phyloP scores from a whole-genome alignment of 2,797 vertebrate species.

The Acanthurus leucopareius region DNA sequence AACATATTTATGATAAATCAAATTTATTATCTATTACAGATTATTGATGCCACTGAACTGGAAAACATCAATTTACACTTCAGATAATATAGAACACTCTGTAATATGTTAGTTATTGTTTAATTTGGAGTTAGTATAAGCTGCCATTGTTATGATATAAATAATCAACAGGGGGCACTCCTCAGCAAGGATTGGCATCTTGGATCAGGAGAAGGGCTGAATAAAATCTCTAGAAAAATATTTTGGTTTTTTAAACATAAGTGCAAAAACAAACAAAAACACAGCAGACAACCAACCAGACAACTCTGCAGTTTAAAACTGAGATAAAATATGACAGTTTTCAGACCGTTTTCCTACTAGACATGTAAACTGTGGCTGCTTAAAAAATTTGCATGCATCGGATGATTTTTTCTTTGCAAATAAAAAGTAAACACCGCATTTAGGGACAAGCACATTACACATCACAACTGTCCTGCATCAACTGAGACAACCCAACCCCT shows the following conservation, averaged over 20 bases:
- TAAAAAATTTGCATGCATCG: too few relatives aligned
- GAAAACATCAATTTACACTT: not conserved
- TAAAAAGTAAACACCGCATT: too few relatives aligned
- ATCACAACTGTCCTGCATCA: not conserved
- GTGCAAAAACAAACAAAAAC: not conserved
- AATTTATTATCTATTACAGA: not conserved
- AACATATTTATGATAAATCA: not conserved
- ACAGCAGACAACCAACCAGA: not conserved
- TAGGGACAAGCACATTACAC: too few relatives aligned
- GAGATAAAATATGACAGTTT: too few relatives aligned
- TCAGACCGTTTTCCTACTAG: too few relatives aligned
- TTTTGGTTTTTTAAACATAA: not conserved
- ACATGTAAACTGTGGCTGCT: too few relatives aligned
- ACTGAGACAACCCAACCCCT: too few relatives aligned
- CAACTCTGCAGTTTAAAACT: too few relatives aligned
- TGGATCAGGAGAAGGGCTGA: not conserved
- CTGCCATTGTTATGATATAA: slow-evolving; percentile 4
- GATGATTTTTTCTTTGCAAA: too few relatives aligned
- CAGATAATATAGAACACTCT: not conserved
- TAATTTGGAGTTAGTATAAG: not conserved
- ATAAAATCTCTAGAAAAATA: not conserved
- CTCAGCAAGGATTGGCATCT: slow-evolving; percentile 5
- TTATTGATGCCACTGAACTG: not conserved
- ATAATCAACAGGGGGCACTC: slow-evolving; percentile 35
- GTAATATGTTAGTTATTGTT: too few relatives aligned